phyloP scores from a whole-genome alignment of 2,797 vertebrate species.

The Bradypodion ventrale region DNA sequence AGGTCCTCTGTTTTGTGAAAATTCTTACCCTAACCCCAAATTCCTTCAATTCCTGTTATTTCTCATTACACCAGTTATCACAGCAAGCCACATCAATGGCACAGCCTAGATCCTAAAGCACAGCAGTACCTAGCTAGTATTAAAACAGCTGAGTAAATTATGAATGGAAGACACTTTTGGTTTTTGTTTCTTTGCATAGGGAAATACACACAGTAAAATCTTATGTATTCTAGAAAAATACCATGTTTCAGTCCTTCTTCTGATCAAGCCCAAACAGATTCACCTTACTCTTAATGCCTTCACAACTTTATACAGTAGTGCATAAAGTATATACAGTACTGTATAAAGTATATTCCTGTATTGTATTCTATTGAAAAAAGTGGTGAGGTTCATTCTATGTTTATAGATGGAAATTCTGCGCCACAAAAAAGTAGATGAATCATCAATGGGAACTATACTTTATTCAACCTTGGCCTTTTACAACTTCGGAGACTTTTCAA shows the following conservation, averaged over 20 bases:
- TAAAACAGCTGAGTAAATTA: background rate
- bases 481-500: background rate
- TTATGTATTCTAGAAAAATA: background rate
- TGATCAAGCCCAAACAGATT: background rate
- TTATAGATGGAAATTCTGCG: background rate
- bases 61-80: background rate
- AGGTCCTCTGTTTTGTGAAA: background rate
- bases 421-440: background rate
- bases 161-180: background rate
- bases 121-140: background rate
- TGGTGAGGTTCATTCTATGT: background rate
- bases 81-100: background rate
- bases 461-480: background rate
- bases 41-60: background rate
- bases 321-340: too few relatives aligned
- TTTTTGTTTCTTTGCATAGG: background rate
- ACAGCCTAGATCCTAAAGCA: background rate
- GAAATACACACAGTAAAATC: background rate
- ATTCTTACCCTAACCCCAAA: background rate
- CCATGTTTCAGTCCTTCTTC: background rate
- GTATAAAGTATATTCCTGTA: too few relatives aligned
- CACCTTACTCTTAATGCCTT: constrained; percentile 9
- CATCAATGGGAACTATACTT: background rate
- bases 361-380: too few relatives aligned
- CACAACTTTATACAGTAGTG: background rate